Conservation (phyloP, 92 coral and sea anemone genomes). For the Desmophyllum pertusum region DNA sequence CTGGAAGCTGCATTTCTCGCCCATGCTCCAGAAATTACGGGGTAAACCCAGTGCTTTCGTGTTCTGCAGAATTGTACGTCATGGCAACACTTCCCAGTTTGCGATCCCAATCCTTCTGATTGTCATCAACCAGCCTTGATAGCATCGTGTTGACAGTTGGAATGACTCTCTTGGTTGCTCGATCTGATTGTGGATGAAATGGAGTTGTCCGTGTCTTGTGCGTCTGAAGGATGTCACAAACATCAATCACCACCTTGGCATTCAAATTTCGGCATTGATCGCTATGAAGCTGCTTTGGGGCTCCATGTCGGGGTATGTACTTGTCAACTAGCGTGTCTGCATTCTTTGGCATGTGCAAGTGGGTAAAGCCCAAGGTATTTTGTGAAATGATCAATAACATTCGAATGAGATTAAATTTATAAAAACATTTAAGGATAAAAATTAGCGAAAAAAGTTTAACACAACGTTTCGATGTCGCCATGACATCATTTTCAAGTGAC, state of each 20-base stretch:
- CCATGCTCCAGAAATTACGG: conserved; percentile 47
- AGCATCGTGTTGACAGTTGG: conserved; percentile 43
- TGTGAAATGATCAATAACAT: no score
- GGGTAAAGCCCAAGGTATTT: background rate
- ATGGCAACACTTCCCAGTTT: conserved; percentile 6
- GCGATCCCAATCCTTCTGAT: conserved; percentile 46
- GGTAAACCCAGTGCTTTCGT: conserved; percentile 33
- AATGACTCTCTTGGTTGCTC: conserved; percentile 38
- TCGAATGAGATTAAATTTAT: no score
- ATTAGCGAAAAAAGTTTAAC: no score
- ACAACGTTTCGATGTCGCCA: no score
- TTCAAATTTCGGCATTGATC: conserved; percentile 50
- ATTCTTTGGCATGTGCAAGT: conserved; percentile 5
- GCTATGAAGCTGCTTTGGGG: conserved; percentile 59
- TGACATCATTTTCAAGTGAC: no score
- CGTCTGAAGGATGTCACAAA: conserved; percentile 9
- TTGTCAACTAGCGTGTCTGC: conserved; percentile 53
- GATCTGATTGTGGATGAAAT: conserved; percentile 42
- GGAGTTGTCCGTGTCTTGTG: background rate
- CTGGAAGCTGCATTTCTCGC: no score
- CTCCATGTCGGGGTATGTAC: conserved; percentile 52
- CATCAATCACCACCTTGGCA: conserved; percentile 20
- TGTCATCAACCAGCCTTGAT: conserved; percentile 23
- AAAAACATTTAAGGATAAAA: no score
- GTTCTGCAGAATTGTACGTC: conserved; percentile 31